phyloP scores from a whole-genome alignment of 2,797 vertebrate genomes.

The Phyllotis vaccarum region DNA sequence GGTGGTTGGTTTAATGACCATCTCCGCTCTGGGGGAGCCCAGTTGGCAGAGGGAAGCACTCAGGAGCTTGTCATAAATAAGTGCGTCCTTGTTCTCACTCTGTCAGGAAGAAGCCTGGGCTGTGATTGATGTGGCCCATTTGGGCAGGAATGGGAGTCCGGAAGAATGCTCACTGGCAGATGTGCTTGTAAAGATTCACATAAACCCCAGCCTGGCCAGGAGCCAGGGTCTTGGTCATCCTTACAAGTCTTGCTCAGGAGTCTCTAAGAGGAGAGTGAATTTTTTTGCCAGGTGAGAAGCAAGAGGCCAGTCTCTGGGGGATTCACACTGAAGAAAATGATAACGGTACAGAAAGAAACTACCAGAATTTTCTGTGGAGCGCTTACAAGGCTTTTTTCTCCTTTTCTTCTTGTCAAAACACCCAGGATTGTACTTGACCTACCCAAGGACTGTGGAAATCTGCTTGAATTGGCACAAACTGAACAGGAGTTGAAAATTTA shows the following conservation, averaged over 20 bases:
- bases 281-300: constrained; percentile 56
- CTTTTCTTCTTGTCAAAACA: neutral
- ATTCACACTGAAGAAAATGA: neutral
- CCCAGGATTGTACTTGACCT: neutral
- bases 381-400: neutral
- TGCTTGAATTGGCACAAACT: neutral
- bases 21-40: constrained; percentile 3
- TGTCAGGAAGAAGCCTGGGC: constrained; percentile 84
- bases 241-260: constrained; percentile 25
- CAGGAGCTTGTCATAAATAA: constrained; percentile 84
- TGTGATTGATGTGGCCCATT: constrained; percentile 85
- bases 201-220: constrained; percentile 78
- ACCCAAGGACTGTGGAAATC: constrained; percentile 1
- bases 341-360: neutral
- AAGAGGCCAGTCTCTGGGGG: neutral
- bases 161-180: constrained; percentile 85
- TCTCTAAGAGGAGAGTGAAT: constrained; percentile 69
- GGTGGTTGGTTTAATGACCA: constrained; percentile 57
- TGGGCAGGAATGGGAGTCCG: constrained; percentile 81
- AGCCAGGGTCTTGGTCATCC: constrained; percentile 72
- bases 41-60: constrained; percentile 51
- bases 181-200: constrained; percentile 72
- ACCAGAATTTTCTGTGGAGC: constrained; percentile 15
- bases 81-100: constrained; percentile 85
- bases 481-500: constrained; percentile 40